Percentiles rank a stretch among this genome's conserved stretches.
Evolutionary conservation across 2,797 vertebrate genomes (phyloP).

Genomic region (Anguilla pacifica): DNA sequence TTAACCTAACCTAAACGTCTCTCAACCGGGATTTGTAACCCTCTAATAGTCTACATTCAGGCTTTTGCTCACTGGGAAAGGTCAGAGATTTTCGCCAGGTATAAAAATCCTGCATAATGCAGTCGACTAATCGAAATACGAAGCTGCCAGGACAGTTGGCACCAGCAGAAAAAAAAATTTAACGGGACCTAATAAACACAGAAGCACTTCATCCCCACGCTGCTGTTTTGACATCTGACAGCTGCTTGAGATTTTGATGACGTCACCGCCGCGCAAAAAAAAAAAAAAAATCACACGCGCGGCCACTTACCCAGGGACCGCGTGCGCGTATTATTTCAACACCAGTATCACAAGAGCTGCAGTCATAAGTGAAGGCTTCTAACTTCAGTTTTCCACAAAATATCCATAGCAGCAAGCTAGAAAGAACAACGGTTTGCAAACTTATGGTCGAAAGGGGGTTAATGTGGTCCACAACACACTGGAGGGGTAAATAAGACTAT

Average conservation of each 20-base stretch:
- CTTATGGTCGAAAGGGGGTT: too few species aligned
- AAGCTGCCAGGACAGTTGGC: neutral
- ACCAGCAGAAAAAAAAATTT: neutral
- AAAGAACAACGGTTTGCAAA: too few species aligned
- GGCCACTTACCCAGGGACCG: neutral
- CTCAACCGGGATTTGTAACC: too few species aligned
- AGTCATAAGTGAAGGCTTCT: too few species aligned
- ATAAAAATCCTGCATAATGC: neutral
- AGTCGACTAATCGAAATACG: neutral
- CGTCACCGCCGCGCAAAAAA: neutral
- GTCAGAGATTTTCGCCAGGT: neutral
- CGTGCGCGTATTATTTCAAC: too few species aligned
- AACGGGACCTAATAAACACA: neutral
- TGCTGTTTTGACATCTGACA: neutral
- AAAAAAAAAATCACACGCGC: neutral
- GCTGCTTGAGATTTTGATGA: neutral
- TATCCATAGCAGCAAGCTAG: too few species aligned
- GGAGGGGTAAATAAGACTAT: too few species aligned
- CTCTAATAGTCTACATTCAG: too few species aligned
- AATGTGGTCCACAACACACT: too few species aligned
- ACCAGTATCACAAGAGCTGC: too few species aligned
- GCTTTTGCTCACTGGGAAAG: neutral
- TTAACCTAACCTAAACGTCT: too few species aligned
- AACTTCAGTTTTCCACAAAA: too few species aligned
- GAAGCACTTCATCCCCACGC: neutral